Evolutionary conservation across 2,797 vertebrate genomes (phyloP).

Genomic region (Meriones psammophilus): DNA sequence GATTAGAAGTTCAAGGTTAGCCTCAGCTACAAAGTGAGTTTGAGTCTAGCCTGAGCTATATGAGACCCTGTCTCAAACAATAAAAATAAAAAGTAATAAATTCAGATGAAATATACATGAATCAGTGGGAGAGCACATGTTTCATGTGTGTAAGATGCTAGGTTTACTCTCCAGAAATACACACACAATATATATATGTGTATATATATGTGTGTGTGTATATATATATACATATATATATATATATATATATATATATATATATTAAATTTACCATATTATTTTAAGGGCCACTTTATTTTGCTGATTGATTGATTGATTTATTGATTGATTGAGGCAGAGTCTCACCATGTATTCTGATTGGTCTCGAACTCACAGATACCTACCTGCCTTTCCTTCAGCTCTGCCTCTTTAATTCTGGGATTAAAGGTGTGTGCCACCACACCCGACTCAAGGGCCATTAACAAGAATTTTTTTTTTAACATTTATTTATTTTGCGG

Average conservation of each 20-base stretch:
- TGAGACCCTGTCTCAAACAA: neutral
- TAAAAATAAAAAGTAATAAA: neutral
- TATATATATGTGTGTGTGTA: too few species aligned
- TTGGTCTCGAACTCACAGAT: neutral
- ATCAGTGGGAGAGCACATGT: neutral
- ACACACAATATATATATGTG: neutral
- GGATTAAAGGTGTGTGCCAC: neutral
- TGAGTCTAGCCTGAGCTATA: neutral
- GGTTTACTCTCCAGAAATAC: neutral
- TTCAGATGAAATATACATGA: neutral
- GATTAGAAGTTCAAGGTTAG: neutral
- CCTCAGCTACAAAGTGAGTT: neutral
- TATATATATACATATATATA: neutral
- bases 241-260: too few species aligned
- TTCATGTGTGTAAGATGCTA: neutral
- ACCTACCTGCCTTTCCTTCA: neutral
- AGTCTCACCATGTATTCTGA: neutral
- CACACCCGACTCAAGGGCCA: neutral
- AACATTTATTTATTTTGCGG: neutral
- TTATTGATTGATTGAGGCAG: neutral
- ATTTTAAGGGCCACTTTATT: neutral
- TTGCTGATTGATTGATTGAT: neutral
- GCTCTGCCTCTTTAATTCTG: neutral
- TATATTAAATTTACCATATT: neutral
- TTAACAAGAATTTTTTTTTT: neutral